A percentile compares a stretch with the other conserved stretches of the same genome.
These are phyloP conservation scores for Clusia tigrina DNA, from an alignment of 2,888 invertebrate species.

Conservation along the genomic window DNA sequence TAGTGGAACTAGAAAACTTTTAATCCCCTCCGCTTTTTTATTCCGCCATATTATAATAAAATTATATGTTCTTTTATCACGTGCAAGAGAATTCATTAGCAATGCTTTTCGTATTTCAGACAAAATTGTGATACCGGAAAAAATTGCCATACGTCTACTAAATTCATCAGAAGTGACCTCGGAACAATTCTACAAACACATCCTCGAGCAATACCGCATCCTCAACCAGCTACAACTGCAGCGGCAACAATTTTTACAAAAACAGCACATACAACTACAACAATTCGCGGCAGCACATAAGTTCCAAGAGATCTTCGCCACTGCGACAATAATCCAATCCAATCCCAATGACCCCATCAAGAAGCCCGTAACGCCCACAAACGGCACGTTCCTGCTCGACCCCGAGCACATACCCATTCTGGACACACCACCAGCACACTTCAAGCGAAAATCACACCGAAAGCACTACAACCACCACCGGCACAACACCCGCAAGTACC, in stretches of 20 bases:
- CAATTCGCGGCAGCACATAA: slow-evolving; percentile 56
- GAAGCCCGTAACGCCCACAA: slow-evolving; percentile 40
- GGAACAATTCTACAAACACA: slow-evolving; percentile 63
- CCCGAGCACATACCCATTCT: slow-evolving; percentile 30
- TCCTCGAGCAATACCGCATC: slow-evolving; percentile 57
- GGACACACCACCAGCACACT: slow-evolving; percentile 29
- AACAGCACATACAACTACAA: slow-evolving; percentile 55
- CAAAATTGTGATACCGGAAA: slow-evolving; percentile 65
- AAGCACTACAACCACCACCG: slow-evolving; percentile 56
- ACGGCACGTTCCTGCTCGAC: slow-evolving; percentile 46
- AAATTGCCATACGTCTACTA: slow-evolving; percentile 62
- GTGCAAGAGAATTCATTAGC: too few species aligned
- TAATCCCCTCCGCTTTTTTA: too few species aligned
- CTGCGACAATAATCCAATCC: slow-evolving; percentile 58
- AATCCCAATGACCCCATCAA: slow-evolving; percentile 49
- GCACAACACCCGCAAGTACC: slow-evolving; percentile 37
- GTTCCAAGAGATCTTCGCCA: slow-evolving; percentile 59
- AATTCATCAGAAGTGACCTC: slow-evolving; percentile 63
- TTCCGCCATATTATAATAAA: background rate
- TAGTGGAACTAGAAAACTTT: too few species aligned
- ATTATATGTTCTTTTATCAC: background rate
- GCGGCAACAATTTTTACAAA: slow-evolving; percentile 56
- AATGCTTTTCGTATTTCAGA: slow-evolving; percentile 50
- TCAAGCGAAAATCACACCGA: slow-evolving; percentile 53
- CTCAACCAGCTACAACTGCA: slow-evolving; percentile 54